These are phyloP conservation scores for Odontocerum albicorne DNA, from an alignment of 2,888 invertebrate species.

Conservation along the genomic window DNA sequence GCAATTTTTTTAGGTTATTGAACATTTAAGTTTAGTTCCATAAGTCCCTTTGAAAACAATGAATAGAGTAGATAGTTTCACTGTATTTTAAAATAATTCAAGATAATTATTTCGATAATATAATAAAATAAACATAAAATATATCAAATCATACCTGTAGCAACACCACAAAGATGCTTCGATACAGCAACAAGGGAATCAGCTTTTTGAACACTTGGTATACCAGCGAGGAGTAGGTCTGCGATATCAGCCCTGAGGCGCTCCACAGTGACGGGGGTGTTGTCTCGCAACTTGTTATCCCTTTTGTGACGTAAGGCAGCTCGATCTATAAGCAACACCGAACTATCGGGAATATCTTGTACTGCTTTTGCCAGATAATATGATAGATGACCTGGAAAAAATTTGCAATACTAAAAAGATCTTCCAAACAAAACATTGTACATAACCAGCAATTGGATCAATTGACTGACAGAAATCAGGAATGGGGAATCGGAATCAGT, in stretches of 20 bases:
- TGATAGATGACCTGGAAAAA: slow-evolving; percentile 67
- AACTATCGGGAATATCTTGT: slow-evolving; percentile 49
- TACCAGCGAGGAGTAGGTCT: slow-evolving; percentile 66
- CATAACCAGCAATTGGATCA: no score
- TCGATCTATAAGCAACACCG: slow-evolving; percentile 76
- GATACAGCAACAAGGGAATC: slow-evolving; percentile 72
- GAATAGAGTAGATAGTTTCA: no score
- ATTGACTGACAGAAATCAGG: no score
- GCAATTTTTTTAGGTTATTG: no score
- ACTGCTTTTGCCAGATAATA: slow-evolving; percentile 73
- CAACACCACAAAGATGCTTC: slow-evolving; percentile 88
- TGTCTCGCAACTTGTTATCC: slow-evolving; percentile 62
- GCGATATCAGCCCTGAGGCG: slow-evolving; percentile 81
- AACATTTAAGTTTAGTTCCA: no score
- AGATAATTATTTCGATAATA: not conserved
- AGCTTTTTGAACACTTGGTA: slow-evolving; percentile 52
- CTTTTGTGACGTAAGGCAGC: slow-evolving; percentile 81
- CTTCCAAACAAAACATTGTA: no score
- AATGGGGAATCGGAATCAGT: no score
- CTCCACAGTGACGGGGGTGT: slow-evolving; percentile 47
- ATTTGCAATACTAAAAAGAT: no score
- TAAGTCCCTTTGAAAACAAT: no score
- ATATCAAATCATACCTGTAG: slow-evolving; percentile 64
- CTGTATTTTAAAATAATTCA: not conserved
- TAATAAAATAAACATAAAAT: not conserved